Percentiles rank a stretch among this genome's conserved stretches.
phyloP scores from a whole-genome alignment of 2,888 invertebrate genomes.

The Drosophila bunnanda region DNA sequence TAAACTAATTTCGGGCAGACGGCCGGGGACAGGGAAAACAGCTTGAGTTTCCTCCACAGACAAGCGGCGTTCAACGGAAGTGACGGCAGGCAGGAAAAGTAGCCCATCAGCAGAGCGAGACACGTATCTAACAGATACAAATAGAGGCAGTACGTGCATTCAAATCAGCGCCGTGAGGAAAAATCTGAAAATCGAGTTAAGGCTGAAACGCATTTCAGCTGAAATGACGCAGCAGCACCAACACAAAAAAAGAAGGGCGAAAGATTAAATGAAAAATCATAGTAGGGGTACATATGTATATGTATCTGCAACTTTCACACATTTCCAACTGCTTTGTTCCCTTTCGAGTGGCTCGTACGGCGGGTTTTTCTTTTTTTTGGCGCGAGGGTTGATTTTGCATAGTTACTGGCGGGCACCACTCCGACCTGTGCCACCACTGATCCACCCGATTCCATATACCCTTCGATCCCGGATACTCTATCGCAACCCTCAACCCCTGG shows the following conservation, averaged over 20 bases:
- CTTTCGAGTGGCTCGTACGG: conserved; percentile 9
- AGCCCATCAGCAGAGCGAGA: conserved; percentile 40
- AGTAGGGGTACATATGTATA: not conserved
- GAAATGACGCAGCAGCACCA: conserved; percentile 59
- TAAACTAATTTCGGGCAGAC: conserved; percentile 38
- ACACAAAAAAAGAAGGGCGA: not conserved
- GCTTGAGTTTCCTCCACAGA: conserved; percentile 37
- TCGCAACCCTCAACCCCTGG: conserved; percentile 62
- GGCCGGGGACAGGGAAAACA: conserved; percentile 25
- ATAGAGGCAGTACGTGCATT: conserved; percentile 23
- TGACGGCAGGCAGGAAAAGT: conserved; percentile 50
- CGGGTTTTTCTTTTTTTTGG: conserved; percentile 61
- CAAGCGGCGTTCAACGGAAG: conserved; percentile 64
- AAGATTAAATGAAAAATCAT: not conserved
- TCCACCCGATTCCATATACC: conserved; percentile 17
- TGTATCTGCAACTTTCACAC: conserved; percentile 46
- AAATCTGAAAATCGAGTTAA: conserved; percentile 14
- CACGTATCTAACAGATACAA: conserved; percentile 44
- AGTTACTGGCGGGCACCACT: conserved; percentile 17
- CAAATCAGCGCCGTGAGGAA: conserved; percentile 19
- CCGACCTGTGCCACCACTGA: conserved; percentile 56
- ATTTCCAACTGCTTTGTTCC: conserved; percentile 46
- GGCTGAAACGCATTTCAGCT: conserved; percentile 54
- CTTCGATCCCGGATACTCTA: not conserved
- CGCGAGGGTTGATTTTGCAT: conserved; percentile 73